phyloP scores from a whole-genome alignment of 2,113 vertebrate genomes.

The Caretta caretta region DNA sequence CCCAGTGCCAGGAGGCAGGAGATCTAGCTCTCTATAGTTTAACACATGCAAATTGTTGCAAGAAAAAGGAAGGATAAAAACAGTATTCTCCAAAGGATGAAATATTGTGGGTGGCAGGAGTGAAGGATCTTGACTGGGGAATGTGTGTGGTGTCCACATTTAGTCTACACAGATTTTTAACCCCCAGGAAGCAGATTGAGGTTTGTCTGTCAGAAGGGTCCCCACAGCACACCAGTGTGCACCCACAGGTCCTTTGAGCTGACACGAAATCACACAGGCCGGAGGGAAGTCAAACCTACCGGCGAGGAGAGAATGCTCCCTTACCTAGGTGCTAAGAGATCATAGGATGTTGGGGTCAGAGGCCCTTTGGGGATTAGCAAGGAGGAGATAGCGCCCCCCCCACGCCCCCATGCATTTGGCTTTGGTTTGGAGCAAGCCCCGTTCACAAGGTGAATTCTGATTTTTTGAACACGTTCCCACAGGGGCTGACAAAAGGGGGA shows the following conservation, averaged over 20 bases:
- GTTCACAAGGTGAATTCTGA: slow-evolving; percentile 55
- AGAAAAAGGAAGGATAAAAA: not conserved
- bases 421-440: slow-evolving; percentile 60
- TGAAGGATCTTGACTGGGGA: not conserved
- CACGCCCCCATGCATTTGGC: not conserved
- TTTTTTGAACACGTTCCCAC: slow-evolving; percentile 7
- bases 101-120: not conserved
- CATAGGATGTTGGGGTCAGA: not conserved
- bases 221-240: not conserved
- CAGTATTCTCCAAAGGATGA: not conserved
- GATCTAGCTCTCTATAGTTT: not conserved
- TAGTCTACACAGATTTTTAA: not conserved
- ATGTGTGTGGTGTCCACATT: not conserved
- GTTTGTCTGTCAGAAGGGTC: not conserved
- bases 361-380: not conserved
- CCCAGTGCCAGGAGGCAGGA: not conserved
- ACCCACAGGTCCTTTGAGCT: not conserved
- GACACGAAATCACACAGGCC: not conserved
- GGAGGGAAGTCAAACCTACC: not conserved
- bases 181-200: not conserved
- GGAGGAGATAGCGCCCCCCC: not conserved
- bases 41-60: not conserved
- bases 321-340: not conserved
- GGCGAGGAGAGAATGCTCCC: not conserved
- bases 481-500: not conserved